Base-by-base conservation (phyloP, 2,888 invertebrate genomes). In the Tricholauxania praeusta region DNA sequence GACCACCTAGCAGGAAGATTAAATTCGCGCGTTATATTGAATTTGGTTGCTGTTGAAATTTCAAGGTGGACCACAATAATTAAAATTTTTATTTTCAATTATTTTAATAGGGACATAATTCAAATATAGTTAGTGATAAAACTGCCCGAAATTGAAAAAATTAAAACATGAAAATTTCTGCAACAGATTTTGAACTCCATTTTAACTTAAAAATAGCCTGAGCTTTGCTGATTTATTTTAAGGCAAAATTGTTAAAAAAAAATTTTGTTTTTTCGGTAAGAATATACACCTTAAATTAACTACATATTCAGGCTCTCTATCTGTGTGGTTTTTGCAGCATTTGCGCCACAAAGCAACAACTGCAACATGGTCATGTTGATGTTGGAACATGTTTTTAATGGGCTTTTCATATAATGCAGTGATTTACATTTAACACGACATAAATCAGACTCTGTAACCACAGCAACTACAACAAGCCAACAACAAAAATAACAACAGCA, bases 391-490 rank as follows among this genome's bases (percentile, higher is more conserved):
- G 71, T 28, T 51, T 76, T 79, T 76, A 80, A 79, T 81, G 77
- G 77, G 71, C 78, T 78, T 79, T 80, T 79, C 79, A 80, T 80
- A 79, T 77, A 76, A 76, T 77, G 76, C 77, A 77, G 80, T 78
- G 79, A 80, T 82, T 82, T 81, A 81, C 79, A 81, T 82, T 83
- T 82, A 83, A 82, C 81, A 81, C 79, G 79, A 78, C 77, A 81
- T 82, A 81, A 82, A 82, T 82, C 79, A 80, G 79, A 78, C 74
- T 77, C 78, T 76, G 77, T 77, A 79, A 80, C 80, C 77, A 75
- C 80, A 80, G 67, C 74, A 69, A 66, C 69, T 55, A 51, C 68
- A 66, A 73, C 72, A 65, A 79, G 80, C 67, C 74, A 69, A 66
- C 69, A 55, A 51, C 68, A 66, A 73, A 68, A 39, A 49, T 71